These are phyloP conservation scores for Sminthopsis crassicaudata DNA, from an alignment of 2,113 vertebrate genomes.

Conservation along the genomic window DNA sequence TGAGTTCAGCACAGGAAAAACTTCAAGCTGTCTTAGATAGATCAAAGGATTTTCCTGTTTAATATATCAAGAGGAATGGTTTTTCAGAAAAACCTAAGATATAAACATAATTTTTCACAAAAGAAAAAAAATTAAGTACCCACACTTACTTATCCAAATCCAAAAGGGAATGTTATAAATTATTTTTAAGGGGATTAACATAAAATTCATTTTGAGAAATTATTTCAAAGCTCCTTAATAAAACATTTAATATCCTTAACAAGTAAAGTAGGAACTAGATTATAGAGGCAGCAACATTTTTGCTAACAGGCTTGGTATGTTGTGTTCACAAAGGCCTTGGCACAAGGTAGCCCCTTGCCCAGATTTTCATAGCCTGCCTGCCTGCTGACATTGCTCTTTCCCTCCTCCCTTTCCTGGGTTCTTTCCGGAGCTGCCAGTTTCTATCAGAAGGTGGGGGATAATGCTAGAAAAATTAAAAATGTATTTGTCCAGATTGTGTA, in stretches of 20 bases:
- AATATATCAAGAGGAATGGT: not conserved
- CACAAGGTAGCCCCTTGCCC: not conserved
- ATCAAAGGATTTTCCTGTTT: not conserved
- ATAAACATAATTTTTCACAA: not conserved
- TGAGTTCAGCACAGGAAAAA: not conserved
- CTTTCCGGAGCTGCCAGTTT: slow-evolving; percentile 39
- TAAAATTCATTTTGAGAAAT: slow-evolving; percentile 45
- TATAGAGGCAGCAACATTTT: not conserved
- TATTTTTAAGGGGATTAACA: not conserved
- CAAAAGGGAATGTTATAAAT: not conserved
- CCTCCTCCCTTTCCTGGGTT: slow-evolving; percentile 6
- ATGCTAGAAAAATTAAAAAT: slow-evolving; percentile 18
- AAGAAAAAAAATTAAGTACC: not conserved
- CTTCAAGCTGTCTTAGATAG: not conserved
- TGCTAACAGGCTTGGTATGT: fast-evolving
- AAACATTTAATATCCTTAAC: slow-evolving; percentile 13
- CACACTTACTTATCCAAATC: not conserved
- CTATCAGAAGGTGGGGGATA: slow-evolving; percentile 41
- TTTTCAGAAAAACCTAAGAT: slow-evolving; percentile 3
- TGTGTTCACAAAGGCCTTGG: not conserved
- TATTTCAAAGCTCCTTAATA: slow-evolving; percentile 32
- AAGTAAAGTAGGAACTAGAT: not conserved
- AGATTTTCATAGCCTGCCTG: not conserved
- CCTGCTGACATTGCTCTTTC: not conserved
- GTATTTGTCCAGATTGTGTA: slow-evolving; percentile 71